Conservation (phyloP, 2,888 invertebrate species). For the Nemapogon koenigi region DNA sequence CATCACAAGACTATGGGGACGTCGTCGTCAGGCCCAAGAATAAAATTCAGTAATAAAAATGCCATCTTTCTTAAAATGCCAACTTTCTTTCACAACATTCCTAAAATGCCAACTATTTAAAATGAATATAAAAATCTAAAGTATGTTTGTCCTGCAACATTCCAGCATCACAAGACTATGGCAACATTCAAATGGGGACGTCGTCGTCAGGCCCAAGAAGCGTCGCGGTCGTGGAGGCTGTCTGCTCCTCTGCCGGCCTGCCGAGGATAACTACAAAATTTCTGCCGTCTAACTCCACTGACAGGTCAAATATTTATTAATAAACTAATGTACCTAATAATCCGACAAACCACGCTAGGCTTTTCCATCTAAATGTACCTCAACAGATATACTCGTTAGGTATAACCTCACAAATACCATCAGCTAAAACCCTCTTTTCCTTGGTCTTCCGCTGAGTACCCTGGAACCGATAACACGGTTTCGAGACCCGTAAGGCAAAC, state of each 20-base stretch:
- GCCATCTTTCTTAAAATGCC: neutral
- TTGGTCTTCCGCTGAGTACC: neutral
- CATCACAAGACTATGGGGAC: slow-evolving; percentile 54
- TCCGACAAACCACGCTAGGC: no score
- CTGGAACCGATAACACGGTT: no score
- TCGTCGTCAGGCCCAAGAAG: slow-evolving; percentile 7
- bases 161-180: slow-evolving; percentile 60
- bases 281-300: slow-evolving; percentile 61
- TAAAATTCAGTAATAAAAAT: neutral
- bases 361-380: no score
- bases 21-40: slow-evolving; percentile 12
- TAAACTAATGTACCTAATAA: no score
- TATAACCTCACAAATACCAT: no score
- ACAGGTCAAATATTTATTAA: slow-evolving; percentile 33
- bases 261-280: slow-evolving; percentile 48
- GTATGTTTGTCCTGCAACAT: no score
- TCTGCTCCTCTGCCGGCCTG: slow-evolving; percentile 32
- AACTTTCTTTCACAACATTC: no score
- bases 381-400: no score
- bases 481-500: neutral
- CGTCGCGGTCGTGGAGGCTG: slow-evolving; percentile 20
- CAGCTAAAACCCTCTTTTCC: no score
- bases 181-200: slow-evolving; percentile 53
- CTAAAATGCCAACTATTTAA: no score
- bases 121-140: no score